Evolutionary conservation across 2,113 vertebrate genomes (phyloP), one percentile per base, ranked within the genome.

Genomic region (Fregetta grallaria): DNA sequence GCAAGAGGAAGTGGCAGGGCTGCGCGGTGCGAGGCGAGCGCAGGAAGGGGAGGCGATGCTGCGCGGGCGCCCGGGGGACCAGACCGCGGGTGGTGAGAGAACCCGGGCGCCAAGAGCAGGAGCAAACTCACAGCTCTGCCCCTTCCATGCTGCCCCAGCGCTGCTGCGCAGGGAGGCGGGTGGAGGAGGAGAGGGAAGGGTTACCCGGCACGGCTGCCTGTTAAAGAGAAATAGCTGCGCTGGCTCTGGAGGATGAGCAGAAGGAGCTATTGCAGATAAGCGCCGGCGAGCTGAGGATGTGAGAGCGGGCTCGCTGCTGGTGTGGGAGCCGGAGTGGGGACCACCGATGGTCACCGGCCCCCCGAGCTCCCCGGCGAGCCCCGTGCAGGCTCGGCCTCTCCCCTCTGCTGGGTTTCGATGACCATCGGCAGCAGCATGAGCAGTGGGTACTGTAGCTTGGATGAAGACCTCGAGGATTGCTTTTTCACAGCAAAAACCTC

Each of bases 401-500:
- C 45, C 68, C 72, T 55, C 68, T 34, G 67, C 93, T 40, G 56
- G 56, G 36, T 86, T 91, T 92, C 53, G 62, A 98, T 98, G 98
- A 98, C 97, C 65, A 96, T 97, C 97, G 97, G 98, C 97, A 94
- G 96, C 98, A 99, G 99, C 98, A 99, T 99, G 99, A 99, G 99
- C 98, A 99, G 99, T 94, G 99, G 99, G 76, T 99, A 99, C 98
- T 99, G 99, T 96, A 99, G 99, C 98, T 98, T 98, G 98, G 99
- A 99, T 34, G 99, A 99, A 72, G 99, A 99, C 52, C 98, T 98
- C 61, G 99, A 99, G 66, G 99, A 99, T 58, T 99, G 98, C 85
- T 99, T 99, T 98, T 99, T 99, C 98, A 99, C 99, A 1, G 99
- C 99, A 55, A 99, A 99, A 98, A 99, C 99, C 96, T 98, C 99